Evolutionary conservation across 2,888 invertebrate species (phyloP).

Genomic region (Epistrophe eligans): DNA sequence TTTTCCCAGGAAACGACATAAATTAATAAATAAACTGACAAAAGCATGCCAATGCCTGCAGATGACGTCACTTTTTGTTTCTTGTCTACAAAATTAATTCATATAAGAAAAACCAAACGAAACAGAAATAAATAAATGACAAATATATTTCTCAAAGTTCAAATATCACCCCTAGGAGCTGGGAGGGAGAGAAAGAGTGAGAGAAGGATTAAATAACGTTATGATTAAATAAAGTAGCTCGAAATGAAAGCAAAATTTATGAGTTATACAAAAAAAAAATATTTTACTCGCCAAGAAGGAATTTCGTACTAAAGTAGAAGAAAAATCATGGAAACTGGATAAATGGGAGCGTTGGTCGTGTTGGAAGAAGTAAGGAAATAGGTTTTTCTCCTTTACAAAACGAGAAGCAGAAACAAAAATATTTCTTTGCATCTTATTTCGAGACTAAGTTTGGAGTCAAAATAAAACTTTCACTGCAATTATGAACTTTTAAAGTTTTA

Average conservation of each 20-base stretch:
- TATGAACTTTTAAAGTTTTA: constrained; percentile 34
- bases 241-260: constrained; percentile 34
- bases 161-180: background rate
- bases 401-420: background rate
- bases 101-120: constrained; percentile 8
- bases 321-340: too few species aligned
- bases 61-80: constrained; percentile 20
- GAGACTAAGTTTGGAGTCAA: background rate
- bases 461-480: constrained; percentile 43
- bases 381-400: constrained; percentile 9
- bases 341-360: background rate
- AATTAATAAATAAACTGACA: constrained; percentile 53
- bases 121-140: constrained; percentile 11
- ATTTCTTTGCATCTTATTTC: constrained; percentile 18
- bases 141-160: constrained; percentile 39
- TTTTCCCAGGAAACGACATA: constrained; percentile 47
- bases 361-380: background rate
- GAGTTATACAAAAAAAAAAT: constrained; percentile 33
- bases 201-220: background rate
- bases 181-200: background rate
- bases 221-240: constrained; percentile 11
- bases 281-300: background rate
- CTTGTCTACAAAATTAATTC: background rate
- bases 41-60: constrained; percentile 18
- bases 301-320: background rate